Evolutionary conservation across 2,113 vertebrate genomes (phyloP), one percentile per base, ranked within the genome.

Genomic region (Oncorhynchus kisutch): DNA sequence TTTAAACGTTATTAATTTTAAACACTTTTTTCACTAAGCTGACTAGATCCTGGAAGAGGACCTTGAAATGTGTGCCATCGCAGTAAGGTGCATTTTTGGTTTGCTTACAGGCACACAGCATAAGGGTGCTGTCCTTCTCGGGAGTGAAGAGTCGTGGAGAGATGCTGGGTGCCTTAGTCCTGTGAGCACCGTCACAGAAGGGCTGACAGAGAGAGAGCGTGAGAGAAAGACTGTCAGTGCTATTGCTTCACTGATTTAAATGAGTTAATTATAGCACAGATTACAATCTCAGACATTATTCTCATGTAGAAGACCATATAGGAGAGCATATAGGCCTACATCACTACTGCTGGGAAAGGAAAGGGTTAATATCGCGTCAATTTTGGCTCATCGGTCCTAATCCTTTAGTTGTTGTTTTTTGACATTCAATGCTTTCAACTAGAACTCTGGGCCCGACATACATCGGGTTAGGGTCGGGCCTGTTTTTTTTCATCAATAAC

Each of bases 161-260:
- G 51, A 95, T 73, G 72, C 83, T 89, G 0, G 91, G 94, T 1
- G 92, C 89, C 5, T 87, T 78, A 3, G 73, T 87, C 80, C 64
- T 86, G 92, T 97, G 96, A 72, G 94, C 54, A 0, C 96, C 96
- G 0, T 97, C 96, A 14, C 96, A 97, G 89, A 95, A 96, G 25
- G 96, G 96, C 96, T 97, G 83, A 16, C 5, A 73, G 18, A 4
- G 48, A 24, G 6, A 14, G 2, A n/a, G 51, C 2, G 51, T 0
- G 51, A 54, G 51, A 54, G 57, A n/a, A 20, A 60, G 57, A 60
- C 57, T 20, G 57, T 60, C 18, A 60, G 57, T 34, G n/a, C 11
- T 57, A 7, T 18, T 16, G n/a, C 13, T 72, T 62, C 7, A 62
- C 18, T n/a, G 34, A 4, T 4, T 13, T n/a, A n/a, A n/a, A n/a